A percentile compares a stretch with the other conserved stretches of the same genome.
These are phyloP conservation scores for Mantis religiosa DNA, from an alignment of 2,888 invertebrate genomes.

Conservation along the genomic window DNA sequence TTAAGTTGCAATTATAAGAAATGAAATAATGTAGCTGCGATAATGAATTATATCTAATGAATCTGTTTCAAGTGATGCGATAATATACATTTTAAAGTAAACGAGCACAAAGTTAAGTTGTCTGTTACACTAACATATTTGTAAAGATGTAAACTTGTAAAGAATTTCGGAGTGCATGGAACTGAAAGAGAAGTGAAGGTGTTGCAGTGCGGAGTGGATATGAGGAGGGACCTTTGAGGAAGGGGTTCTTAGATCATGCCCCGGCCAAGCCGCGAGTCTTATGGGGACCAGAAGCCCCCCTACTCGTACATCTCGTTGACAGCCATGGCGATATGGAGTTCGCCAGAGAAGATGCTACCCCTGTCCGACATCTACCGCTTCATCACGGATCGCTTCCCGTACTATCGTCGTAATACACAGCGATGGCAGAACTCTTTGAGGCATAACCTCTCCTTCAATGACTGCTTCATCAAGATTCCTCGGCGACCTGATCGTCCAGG, in stretches of 20 bases:
- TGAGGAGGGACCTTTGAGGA: background rate
- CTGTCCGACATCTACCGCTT: constrained; percentile 87
- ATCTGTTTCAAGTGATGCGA: no score
- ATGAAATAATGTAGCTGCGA: no score
- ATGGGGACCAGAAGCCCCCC: constrained; percentile 98
- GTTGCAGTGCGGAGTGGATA: background rate
- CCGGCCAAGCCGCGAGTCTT: constrained; percentile 92
- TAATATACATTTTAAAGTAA: no score
- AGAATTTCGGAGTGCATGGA: background rate
- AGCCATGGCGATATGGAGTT: constrained; percentile 99
- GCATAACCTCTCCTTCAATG: constrained; percentile 93
- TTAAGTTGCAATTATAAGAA: no score
- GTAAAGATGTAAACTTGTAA: background rate
- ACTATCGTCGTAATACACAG: constrained; percentile 78
- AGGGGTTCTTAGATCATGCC: constrained; percentile 63
- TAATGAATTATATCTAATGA: no score
- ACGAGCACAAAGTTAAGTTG: no score
- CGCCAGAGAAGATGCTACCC: constrained; percentile 84
- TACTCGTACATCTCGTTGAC: constrained; percentile 98
- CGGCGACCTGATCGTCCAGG: constrained; percentile 73
- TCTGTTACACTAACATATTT: background rate
- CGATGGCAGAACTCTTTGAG: constrained; percentile 73
- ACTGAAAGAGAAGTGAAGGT: background rate
- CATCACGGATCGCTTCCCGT: constrained; percentile 87
- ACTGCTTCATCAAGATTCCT: constrained; percentile 91